Evolutionary conservation across 2,888 invertebrate species (phyloP), one percentile per base, ranked within the genome.

Genomic region (Nemotelus nigrinus): DNA sequence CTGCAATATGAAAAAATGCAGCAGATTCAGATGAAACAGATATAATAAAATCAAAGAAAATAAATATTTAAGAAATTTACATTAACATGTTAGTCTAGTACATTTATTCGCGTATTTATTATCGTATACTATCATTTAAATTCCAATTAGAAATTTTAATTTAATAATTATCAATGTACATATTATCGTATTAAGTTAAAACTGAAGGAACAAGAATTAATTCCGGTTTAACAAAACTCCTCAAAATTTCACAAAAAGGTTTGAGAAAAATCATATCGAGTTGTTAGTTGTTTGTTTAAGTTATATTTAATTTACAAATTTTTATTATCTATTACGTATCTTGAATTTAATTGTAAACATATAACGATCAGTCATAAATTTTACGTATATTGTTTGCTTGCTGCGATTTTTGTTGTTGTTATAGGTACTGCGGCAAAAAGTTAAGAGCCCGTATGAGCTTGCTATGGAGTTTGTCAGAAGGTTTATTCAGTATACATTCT

Each of bases 321-420:
- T 78, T 78, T 79, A 80, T 78, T 47, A 77, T 50, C 25, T 25
- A 25, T 47, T 77, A 63, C 67, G 55, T 72, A 71, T 80, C 80
- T 80, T 78, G 80, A 81, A 80, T 79, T 81, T 80, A 71, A 70
- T 64, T 44, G 70, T 78, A 63, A 65, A 63, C 76, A 74, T 79
- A 76, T 77, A 55, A 82, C 79, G 79, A 80, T 83, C 83, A 83
- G 82, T 83, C 83, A 83, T 82, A 82, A 80, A 81, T 82, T 82
- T 83, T 84, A 83, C 83, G 84, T 83, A 83, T 83, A 82, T 82
- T 82, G 82, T 82, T 83, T 81, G 72, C 77, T 57, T 39, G 41
- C 67, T 78, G 78, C 77, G 55, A 25, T 25, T 25, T 25, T 25
- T 25, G 25, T 25, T 25, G 25, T 25, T 25, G 25, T 25, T 25